phyloP scores from a whole-genome alignment of 2,113 vertebrate species.

The Gulo gulo region DNA sequence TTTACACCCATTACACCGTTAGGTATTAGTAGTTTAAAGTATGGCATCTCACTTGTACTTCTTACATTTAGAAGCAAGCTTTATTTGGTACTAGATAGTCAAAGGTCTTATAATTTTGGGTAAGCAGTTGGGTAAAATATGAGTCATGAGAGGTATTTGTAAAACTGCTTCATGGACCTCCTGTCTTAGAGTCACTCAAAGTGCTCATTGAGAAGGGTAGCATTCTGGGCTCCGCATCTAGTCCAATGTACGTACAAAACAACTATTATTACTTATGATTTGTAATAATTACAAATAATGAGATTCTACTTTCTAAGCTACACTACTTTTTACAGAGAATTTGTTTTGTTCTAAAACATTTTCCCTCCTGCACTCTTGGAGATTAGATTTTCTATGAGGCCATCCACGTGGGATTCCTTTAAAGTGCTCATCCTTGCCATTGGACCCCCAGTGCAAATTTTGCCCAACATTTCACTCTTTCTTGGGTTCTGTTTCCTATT shows the following conservation, averaged over 20 bases:
- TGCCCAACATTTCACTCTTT: not conserved
- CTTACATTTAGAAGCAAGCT: not conserved
- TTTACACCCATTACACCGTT: conserved; percentile 34
- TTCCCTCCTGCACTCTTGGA: not conserved
- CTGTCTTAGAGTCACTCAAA: not conserved
- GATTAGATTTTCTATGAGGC: not conserved
- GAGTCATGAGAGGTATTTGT: conserved; percentile 5
- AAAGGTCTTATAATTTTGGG: conserved; percentile 41
- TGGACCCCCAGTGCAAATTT: not conserved
- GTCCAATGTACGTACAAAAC: not conserved
- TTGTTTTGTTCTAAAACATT: not conserved
- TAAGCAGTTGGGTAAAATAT: conserved; percentile 38
- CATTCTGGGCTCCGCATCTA: not conserved
- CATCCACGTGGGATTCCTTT: not conserved
- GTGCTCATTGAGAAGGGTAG: not conserved
- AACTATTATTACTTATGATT: not conserved
- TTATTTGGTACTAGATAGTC: conserved; percentile 44
- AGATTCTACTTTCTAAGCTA: not conserved
- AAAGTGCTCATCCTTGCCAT: not conserved
- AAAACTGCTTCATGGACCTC: not conserved
- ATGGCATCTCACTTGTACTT: conserved; percentile 39
- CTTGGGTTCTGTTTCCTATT: not conserved
- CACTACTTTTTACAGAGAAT: not conserved
- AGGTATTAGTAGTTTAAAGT: conserved; percentile 66
- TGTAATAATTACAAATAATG: not conserved